phyloP scores from a whole-genome alignment of 2,113 vertebrate species.

The Pelmatolapia mariae region DNA sequence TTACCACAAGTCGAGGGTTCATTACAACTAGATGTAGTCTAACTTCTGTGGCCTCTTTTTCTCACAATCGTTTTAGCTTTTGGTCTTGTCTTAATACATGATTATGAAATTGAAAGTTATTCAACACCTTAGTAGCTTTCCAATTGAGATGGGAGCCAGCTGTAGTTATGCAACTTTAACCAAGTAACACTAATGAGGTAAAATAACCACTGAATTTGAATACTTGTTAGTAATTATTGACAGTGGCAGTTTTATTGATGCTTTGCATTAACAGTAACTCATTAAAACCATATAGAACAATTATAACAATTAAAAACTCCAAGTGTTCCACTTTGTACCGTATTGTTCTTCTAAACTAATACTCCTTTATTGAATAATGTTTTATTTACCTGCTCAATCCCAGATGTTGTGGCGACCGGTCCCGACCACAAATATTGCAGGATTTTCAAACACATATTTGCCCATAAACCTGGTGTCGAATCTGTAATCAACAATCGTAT shows the following conservation, averaged over 20 bases:
- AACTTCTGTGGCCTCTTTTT: background rate
- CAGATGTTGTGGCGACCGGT: background rate
- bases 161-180: slow-evolving; percentile 5
- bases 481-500: background rate
- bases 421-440: background rate
- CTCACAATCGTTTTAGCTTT: background rate
- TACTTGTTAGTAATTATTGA: background rate
- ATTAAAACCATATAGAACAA: background rate
- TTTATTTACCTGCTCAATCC: background rate
- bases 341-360: background rate
- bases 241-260: background rate
- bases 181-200: background rate
- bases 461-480: background rate
- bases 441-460: background rate
- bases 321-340: background rate
- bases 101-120: slow-evolving; percentile 10
- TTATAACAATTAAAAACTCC: background rate
- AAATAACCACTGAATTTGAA: background rate
- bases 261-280: background rate
- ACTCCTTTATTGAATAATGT: background rate
- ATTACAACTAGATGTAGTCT: background rate
- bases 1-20: background rate
- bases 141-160: background rate
- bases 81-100: background rate
- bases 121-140: slow-evolving; percentile 3